phyloP scores from a whole-genome alignment of 2,888 invertebrate genomes.

The Monochamus alternatus region DNA sequence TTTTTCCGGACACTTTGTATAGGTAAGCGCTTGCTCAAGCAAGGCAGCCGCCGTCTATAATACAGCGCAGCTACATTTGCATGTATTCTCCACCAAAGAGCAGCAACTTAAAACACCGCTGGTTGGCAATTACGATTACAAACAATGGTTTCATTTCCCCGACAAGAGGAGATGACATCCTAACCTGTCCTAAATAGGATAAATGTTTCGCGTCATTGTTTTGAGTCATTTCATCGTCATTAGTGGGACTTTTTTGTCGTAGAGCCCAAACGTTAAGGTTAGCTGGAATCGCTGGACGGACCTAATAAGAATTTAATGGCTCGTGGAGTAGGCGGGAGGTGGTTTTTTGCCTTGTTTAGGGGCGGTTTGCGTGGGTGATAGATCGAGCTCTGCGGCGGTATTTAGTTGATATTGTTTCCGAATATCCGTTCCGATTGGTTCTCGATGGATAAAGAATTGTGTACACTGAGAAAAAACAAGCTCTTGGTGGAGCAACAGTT shows the following conservation, averaged over 20 bases:
- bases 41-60: too few relatives aligned
- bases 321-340: not conserved
- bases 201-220: slow-evolving; percentile 12
- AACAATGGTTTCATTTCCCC: too few relatives aligned
- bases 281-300: slow-evolving; percentile 14
- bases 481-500: too few relatives aligned
- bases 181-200: slow-evolving; percentile 23
- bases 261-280: slow-evolving; percentile 7
- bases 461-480: too few relatives aligned
- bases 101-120: too few relatives aligned
- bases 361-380: not conserved
- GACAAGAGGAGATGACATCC: slow-evolving; percentile 17
- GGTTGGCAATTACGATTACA: too few relatives aligned
- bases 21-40: too few relatives aligned
- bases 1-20: too few relatives aligned
- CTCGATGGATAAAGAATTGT: too few relatives aligned
- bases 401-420: not conserved
- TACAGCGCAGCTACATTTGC: too few relatives aligned
- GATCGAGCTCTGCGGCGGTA: not conserved
- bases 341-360: not conserved
- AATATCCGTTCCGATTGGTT: not conserved
- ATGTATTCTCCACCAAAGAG: too few relatives aligned
- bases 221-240: slow-evolving; percentile 17
- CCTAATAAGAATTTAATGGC: slow-evolving; percentile 26
- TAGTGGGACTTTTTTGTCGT: slow-evolving; percentile 8